Conservation (phyloP, 53 echinoderm and acorn worm genomes). For the Holothuria leucospilota region DNA sequence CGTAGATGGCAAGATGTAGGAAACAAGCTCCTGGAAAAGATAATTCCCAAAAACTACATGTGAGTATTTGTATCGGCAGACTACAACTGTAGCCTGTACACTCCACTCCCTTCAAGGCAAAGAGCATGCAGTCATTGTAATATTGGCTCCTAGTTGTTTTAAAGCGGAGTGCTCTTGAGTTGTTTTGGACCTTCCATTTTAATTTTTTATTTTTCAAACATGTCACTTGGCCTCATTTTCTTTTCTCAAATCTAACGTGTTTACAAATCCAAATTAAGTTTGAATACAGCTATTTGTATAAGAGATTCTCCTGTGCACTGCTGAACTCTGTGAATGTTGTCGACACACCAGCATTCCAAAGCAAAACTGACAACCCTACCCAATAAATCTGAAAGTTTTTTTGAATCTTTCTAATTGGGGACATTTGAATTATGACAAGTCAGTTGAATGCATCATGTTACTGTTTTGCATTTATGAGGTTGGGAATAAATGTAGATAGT, state of each 20-base stretch:
- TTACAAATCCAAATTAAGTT: slow-evolving; percentile 15
- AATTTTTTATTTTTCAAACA: slow-evolving; percentile 39
- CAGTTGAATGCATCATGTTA: too few relatives aligned
- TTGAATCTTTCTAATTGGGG: too few relatives aligned
- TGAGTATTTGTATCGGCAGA: slow-evolving; percentile 77
- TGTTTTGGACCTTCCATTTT: slow-evolving; percentile 36
- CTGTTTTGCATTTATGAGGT: too few relatives aligned
- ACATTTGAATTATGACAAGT: too few relatives aligned
- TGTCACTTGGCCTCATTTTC: slow-evolving; percentile 38
- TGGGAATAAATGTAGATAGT: too few relatives aligned
- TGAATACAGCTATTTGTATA: neutral
- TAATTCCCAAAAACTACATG: slow-evolving; percentile 98
- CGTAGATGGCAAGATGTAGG: slow-evolving; percentile 96
- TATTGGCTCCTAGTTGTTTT: slow-evolving; percentile 32
- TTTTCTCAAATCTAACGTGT: slow-evolving; percentile 17
- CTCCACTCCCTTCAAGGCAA: slow-evolving; percentile 24
- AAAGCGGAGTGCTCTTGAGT: slow-evolving; percentile 21
- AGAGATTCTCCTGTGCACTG: slow-evolving; percentile 32
- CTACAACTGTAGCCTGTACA: slow-evolving; percentile 27
- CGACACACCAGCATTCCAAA: too few relatives aligned
- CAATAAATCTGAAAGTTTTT: too few relatives aligned
- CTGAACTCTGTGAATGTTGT: too few relatives aligned
- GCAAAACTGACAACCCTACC: too few relatives aligned
- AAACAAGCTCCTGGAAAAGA: slow-evolving; percentile 98
- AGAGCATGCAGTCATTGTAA: slow-evolving; percentile 37